Conservation (phyloP, 2,113 vertebrate genomes). For the Cygnus buccinator region DNA sequence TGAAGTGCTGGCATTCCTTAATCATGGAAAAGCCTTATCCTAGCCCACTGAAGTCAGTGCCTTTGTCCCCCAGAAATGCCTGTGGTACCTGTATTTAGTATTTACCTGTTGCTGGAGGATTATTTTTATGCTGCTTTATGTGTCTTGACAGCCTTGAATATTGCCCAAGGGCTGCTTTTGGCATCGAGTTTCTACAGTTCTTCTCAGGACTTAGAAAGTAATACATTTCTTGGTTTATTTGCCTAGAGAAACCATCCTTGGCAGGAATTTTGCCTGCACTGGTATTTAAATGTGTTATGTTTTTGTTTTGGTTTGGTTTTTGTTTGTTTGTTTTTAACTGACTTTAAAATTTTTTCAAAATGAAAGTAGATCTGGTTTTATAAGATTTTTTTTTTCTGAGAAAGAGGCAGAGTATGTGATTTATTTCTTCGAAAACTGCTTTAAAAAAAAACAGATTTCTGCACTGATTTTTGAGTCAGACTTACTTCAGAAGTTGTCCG, state of each 20-base stretch:
- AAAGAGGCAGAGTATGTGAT: not conserved
- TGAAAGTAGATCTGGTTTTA: not conserved
- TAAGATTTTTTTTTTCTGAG: not conserved
- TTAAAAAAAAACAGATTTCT: not conserved
- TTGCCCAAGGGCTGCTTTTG: constrained; percentile 1
- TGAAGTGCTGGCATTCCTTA: not conserved
- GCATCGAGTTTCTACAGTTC: not conserved
- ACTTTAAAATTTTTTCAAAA: not conserved
- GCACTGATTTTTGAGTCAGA: not conserved
- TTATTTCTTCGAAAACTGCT: not conserved
- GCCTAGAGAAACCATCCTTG: not conserved
- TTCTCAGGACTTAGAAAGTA: not conserved
- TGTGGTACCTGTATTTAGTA: not conserved
- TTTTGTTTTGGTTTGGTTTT: not conserved
- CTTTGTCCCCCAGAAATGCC: not conserved
- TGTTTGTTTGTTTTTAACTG: not conserved
- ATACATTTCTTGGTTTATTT: not conserved
- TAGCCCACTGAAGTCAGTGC: not conserved
- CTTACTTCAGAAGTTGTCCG: not conserved
- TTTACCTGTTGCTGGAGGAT: not conserved
- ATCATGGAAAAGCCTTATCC: not conserved
- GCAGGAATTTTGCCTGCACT: not conserved
- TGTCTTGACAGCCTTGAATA: not conserved
- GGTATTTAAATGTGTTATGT: not conserved
- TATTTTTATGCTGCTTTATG: not conserved